phyloP scores from a whole-genome alignment of 1,140 invertebrate species.

The Pseudomyrmex cubaensis region DNA sequence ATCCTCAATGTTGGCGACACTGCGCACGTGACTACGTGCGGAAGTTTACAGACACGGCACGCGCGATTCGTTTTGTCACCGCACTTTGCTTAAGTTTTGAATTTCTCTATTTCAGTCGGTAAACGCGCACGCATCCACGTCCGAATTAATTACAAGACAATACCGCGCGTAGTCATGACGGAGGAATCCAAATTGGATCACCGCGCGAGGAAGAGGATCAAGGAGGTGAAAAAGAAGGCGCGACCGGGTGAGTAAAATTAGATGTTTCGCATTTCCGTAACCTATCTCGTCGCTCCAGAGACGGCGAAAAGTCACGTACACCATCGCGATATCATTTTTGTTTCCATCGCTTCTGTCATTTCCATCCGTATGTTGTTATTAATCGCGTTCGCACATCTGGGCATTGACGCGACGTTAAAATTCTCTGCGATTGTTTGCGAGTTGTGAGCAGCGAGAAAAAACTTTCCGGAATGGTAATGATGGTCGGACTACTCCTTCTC shows the following conservation, averaged over 20 bases:
- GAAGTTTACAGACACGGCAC: too few relatives aligned
- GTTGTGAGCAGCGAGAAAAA: not conserved
- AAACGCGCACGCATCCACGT: conserved; percentile 56
- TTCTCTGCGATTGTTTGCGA: not conserved
- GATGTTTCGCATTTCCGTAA: conserved; percentile 67
- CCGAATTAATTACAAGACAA: conserved; percentile 52
- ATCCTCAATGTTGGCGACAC: not conserved
- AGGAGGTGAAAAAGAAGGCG: conserved; percentile 94
- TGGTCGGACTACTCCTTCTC: not conserved
- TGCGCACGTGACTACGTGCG: too few relatives aligned
- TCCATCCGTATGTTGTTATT: not conserved
- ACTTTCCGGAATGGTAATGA: too few relatives aligned
- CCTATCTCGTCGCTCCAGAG: conserved; percentile 54
- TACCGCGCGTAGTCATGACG: conserved; percentile 75
- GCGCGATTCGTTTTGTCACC: not conserved
- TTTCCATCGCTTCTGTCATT: not conserved
- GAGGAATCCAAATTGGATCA: conserved; percentile 87
- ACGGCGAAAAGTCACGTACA: conserved; percentile 46
- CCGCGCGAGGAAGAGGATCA: conserved; percentile 92
- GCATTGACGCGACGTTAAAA: too few relatives aligned
- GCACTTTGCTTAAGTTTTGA: not conserved
- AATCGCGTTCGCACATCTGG: too few relatives aligned
- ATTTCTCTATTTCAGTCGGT: conserved; percentile 65
- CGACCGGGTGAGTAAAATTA: conserved; percentile 90
- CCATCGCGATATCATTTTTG: not conserved